Percentiles rank a stretch among this genome's conserved stretches.
Conservation (phyloP, 2,888 invertebrate species). For the Pollenia angustigena region DNA sequence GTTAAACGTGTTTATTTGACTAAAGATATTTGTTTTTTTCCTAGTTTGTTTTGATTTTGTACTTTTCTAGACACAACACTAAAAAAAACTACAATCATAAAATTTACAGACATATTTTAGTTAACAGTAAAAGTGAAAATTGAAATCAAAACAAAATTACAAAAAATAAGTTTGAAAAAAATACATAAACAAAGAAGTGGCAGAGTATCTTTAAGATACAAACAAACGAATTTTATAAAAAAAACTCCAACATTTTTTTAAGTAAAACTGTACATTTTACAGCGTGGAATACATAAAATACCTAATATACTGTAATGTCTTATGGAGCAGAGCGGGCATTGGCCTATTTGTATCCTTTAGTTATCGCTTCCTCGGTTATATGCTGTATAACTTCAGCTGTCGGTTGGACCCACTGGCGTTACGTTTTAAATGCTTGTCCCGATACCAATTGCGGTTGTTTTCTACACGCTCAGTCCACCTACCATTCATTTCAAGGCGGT, state of each 20-base stretch:
- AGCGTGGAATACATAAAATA: not conserved
- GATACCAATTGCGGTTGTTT: constrained; percentile 89
- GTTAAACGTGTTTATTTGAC: constrained; percentile 59
- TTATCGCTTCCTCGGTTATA: constrained; percentile 79
- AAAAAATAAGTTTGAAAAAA: constrained; percentile 45
- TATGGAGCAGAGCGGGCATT: constrained; percentile 82
- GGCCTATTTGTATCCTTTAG: constrained; percentile 81
- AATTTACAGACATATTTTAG: constrained; percentile 14
- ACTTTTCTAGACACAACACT: constrained; percentile 42
- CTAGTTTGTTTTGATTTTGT: constrained; percentile 66
- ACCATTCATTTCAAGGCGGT: constrained; percentile 88
- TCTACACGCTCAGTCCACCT: constrained; percentile 87
- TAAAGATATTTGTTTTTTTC: constrained; percentile 33
- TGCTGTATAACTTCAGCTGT: constrained; percentile 85
- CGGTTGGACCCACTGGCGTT: constrained; percentile 88
- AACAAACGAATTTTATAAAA: not conserved
- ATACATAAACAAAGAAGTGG: not conserved
- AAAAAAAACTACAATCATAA: constrained; percentile 36
- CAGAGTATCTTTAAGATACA: constrained; percentile 51
- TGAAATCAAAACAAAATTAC: constrained; percentile 45
- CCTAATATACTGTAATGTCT: constrained; percentile 78
- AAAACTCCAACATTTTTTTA: not conserved
- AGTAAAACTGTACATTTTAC: constrained; percentile 62
- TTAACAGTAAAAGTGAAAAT: constrained; percentile 59
- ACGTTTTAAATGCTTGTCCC: constrained; percentile 88